Evolutionary conservation across 1,140 invertebrate species (phyloP), one percentile per base, ranked within the genome.

Genomic region (Globodera ellingtonae): DNA sequence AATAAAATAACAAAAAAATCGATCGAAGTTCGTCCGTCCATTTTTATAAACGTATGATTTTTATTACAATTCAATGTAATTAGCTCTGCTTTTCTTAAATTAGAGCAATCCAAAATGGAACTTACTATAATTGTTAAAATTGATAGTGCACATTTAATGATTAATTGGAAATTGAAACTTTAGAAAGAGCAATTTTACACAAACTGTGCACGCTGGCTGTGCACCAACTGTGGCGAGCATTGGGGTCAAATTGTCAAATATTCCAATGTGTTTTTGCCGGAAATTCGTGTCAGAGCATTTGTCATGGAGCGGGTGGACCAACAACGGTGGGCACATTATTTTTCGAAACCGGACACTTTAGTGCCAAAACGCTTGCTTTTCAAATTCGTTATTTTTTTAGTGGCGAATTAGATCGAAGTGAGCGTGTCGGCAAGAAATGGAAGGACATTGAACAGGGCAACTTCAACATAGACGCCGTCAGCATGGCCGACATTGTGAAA

Each of bases 201-300:
- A 52, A 82, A 81, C 47, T 82, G 81, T 72, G 81, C 81, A 48
- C 44, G 65, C 21, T 83, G 79, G 81, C 18, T 82, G 69, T 82
- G 81, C 56, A 46, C 24, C 4, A 52, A 65, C n/a, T 82, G 81
- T 48, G 59, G 66, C 18, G 44, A 83, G 44, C 46, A 72, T 21
- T 77, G 70, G 79, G 81, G 81, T 1, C 70, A 65, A 21, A 67
- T 82, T 50, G 81, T 82, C 66, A 83, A 83, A 56, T 82, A 83
- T 69, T 83, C 82, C 44, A 83, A 83, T 21, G 47, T 52, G 18
- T 83, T 47, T 59, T 72, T 82, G 48, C 81, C 81, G 6, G 18
- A 66, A 70, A 48, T 82, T 13, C n/a, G 44, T 4, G 70, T 72
- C 2, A 47, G 62, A n/a, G 18, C 44, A n/a, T 83, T 82, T 21